These are phyloP conservation scores for Coenobita brevimanus DNA, from an alignment of 1,140 invertebrate species.

Conservation along the genomic window DNA sequence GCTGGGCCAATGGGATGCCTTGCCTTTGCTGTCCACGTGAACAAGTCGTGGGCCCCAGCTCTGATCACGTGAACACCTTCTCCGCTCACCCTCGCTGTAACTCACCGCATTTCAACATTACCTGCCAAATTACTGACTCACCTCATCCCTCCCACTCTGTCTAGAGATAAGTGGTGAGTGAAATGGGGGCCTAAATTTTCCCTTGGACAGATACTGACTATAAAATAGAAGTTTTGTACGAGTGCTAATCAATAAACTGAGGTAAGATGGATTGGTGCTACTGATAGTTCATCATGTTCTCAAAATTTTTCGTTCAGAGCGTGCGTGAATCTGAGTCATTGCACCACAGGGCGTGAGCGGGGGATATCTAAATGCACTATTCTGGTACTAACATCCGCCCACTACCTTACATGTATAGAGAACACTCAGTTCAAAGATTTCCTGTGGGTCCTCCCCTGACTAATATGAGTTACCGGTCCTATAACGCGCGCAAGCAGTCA, in stretches of 20 bases:
- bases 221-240: no score
- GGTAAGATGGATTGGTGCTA: background rate
- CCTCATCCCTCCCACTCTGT: no score
- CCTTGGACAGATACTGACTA: background rate
- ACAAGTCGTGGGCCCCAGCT: slow-evolving; percentile 30
- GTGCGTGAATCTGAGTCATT: slow-evolving; percentile 59
- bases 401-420: background rate
- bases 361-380: slow-evolving; percentile 17
- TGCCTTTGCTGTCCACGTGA: slow-evolving; percentile 42
- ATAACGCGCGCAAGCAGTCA: no score
- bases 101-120: background rate
- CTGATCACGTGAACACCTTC: slow-evolving; percentile 55
- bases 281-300: background rate
- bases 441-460: background rate
- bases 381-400: background rate
- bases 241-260: background rate
- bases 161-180: background rate
- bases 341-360: slow-evolving; percentile 32
- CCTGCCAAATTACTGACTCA: background rate
- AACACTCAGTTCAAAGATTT: background rate
- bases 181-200: background rate
- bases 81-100: background rate
- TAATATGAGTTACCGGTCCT: no score
- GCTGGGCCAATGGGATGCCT: slow-evolving; percentile 1
- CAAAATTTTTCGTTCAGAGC: slow-evolving; percentile 31